These are phyloP conservation scores for Mesoligia furuncula DNA, from an alignment of 2,888 invertebrate genomes.

Conservation along the genomic window DNA sequence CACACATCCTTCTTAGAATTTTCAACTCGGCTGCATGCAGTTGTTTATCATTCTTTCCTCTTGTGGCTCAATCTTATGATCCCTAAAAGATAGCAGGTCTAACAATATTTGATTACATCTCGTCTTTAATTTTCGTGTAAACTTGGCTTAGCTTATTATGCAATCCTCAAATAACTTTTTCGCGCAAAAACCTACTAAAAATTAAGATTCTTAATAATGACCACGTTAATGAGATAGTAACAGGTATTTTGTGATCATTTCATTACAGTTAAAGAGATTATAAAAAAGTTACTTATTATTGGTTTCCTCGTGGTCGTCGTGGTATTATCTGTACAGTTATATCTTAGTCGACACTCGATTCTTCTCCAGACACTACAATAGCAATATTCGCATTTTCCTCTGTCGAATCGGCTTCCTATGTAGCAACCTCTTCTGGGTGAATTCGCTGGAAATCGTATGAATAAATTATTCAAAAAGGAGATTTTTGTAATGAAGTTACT, in stretches of 20 bases:
- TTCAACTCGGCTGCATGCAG: not conserved
- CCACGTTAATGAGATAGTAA: not conserved
- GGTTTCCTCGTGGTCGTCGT: not conserved
- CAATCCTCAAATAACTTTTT: not conserved
- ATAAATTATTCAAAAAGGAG: not conserved
- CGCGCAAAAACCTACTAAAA: not conserved
- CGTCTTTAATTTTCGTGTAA: not conserved
- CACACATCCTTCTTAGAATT: not conserved
- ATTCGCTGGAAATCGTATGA: slow-evolving; percentile 5
- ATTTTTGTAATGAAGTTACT: not conserved
- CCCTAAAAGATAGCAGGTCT: not conserved
- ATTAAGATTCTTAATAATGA: not conserved
- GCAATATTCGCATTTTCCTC: slow-evolving; percentile 1
- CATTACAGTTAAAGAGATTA: not conserved
- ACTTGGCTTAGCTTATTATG: not conserved
- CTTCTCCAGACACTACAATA: not conserved
- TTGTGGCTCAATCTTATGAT: not conserved
- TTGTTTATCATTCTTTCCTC: not conserved
- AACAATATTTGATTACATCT: not conserved
- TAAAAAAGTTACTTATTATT: not conserved
- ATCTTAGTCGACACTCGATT: not conserved
- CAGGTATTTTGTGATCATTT: not conserved
- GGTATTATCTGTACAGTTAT: not conserved
- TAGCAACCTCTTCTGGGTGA: not conserved
- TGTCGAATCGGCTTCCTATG: slow-evolving; percentile 3